Conservation (phyloP, 2,113 vertebrate species). For the Xenotilapia flavipinnis region DNA sequence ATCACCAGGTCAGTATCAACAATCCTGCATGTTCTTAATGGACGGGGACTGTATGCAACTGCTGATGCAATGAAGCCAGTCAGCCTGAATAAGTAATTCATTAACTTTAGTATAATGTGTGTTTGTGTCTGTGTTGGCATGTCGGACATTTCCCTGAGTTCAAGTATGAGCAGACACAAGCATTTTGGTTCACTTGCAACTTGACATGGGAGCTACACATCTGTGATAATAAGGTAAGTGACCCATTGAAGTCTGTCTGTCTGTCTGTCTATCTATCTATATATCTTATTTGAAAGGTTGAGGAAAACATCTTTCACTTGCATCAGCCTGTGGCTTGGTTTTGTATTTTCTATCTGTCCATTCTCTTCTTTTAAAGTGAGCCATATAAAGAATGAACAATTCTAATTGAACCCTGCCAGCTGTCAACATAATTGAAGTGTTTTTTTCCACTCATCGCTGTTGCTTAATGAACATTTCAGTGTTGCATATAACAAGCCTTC, state of each 20-base stretch:
- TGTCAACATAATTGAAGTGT: neutral
- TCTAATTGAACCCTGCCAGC: neutral
- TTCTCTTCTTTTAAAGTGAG: neutral
- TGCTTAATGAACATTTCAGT: neutral
- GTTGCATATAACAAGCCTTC: neutral
- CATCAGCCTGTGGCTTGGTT: neutral
- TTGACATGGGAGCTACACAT: neutral
- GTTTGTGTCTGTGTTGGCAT: neutral
- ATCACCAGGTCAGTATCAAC: neutral
- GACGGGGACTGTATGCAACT: neutral
- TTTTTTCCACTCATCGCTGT: neutral
- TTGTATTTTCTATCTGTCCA: neutral
- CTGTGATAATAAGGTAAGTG: neutral
- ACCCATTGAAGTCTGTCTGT: neutral
- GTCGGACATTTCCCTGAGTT: neutral
- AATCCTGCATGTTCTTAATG: neutral
- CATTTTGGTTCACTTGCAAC: neutral
- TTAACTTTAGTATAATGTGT: neutral
- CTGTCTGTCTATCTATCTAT: fast-evolving
- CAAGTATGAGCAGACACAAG: neutral
- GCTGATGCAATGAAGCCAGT: neutral
- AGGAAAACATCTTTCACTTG: neutral
- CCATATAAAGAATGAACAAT: neutral
- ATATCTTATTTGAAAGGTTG: fast-evolving
- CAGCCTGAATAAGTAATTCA: neutral